phyloP scores from a whole-genome alignment of 2,797 vertebrate species.

The Myripristis jacobus region DNA sequence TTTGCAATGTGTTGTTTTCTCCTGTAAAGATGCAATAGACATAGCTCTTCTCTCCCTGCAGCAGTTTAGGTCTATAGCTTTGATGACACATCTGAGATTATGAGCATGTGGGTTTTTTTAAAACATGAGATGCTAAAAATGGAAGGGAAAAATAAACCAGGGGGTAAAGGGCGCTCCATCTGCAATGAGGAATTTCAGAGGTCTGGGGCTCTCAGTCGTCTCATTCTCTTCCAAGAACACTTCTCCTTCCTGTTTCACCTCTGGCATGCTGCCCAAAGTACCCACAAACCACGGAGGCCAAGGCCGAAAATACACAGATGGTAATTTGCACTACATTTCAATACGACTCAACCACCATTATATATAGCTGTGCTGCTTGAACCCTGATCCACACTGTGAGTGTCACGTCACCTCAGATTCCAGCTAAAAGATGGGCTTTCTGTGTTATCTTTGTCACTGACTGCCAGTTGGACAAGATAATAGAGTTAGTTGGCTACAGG shows the following conservation, averaged over 20 bases:
- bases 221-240: slow-evolving; percentile 88
- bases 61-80: slow-evolving; percentile 63
- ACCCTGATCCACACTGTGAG: slow-evolving; percentile 73
- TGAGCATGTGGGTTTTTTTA: slow-evolving; percentile 61
- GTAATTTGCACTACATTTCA: slow-evolving; percentile 86
- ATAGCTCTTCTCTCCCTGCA: slow-evolving; percentile 51
- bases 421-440: slow-evolving; percentile 64
- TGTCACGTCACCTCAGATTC: slow-evolving; percentile 74
- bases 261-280: slow-evolving; percentile 85
- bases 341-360: slow-evolving; percentile 79
- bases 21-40: slow-evolving; percentile 50
- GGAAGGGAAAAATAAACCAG: slow-evolving; percentile 83
- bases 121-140: slow-evolving; percentile 78
- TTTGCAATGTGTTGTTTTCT: slow-evolving; percentile 40
- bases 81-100: slow-evolving; percentile 81
- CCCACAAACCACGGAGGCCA: slow-evolving; percentile 85
- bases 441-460: slow-evolving; percentile 63
- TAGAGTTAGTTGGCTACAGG: slow-evolving; percentile 3
- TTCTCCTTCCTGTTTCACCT: slow-evolving; percentile 89
- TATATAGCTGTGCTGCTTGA: slow-evolving; percentile 76
- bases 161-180: slow-evolving; percentile 85
- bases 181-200: slow-evolving; percentile 87
- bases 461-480: slow-evolving; percentile 27
- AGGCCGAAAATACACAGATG: slow-evolving; percentile 86
- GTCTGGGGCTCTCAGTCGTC: slow-evolving; percentile 83